Base-by-base conservation (phyloP, 2,113 vertebrate genomes). In the Odocoileus virginianus region DNA sequence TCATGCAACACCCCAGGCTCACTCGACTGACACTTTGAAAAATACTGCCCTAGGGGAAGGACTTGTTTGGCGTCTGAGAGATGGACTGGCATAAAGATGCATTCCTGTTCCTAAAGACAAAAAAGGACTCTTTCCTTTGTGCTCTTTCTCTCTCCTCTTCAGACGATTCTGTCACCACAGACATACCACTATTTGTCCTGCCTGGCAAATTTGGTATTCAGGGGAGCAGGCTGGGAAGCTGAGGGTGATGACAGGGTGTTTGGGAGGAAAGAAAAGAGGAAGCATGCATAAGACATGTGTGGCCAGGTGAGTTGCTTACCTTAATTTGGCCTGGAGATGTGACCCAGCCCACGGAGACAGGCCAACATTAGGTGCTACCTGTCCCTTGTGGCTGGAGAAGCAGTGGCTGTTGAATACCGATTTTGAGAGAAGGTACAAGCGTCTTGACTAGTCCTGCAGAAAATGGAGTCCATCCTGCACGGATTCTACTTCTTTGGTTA, bases 291-390 rank as follows among this genome's bases (percentile, higher is more conserved):
- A 36, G 19, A 33, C 19, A 1, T 7, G 3, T 9, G 7, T 30
- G 87, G 7, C 7, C 33, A 3, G 1, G 12, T 12, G 45, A 19
- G 6, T 50, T 58, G 28, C 3, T 79, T 23, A 9, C 15, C 14
- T 64, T 40, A n/a, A 54, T 1, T 17, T 15, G 17, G 6, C 74
- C 12, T 60, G 7, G 21, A 55, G 28, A 25, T 14, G 25, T 82
- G 74, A 36, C 25, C n/a, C 33, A 33, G 14, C 4, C 36, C 36
- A 21, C 0, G 0, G 2, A n/a, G 30, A 47, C 16, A 2, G 15
- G 23, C 58, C 5, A 6, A 11, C 13, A 13, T 7, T 25, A 19
- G 28, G 0, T 36, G 10, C 6, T 15, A 1, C 50, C 2, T 14
- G 3, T 10, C 27, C 28, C 23, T 60, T 52, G 40, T 6, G 28